A percentile compares a stretch with the other conserved stretches of the same genome.
These are phyloP conservation scores for Orthonychiurus folsomi DNA, from an alignment of 2,888 invertebrate genomes.

Conservation along the genomic window DNA sequence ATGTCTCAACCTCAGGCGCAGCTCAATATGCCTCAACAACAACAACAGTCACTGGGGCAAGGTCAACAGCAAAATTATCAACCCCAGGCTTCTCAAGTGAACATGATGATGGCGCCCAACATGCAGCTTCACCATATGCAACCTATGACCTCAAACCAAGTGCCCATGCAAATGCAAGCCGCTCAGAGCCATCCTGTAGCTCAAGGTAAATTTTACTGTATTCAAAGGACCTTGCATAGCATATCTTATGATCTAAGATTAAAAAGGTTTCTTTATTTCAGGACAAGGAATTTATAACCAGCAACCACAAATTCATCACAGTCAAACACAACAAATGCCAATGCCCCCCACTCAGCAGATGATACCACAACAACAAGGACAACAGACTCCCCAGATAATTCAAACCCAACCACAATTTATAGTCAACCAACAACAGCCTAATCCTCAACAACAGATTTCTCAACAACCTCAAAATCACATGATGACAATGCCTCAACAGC, in stretches of 20 bases:
- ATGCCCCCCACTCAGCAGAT: slow-evolving; percentile 44
- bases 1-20: slow-evolving; percentile 4
- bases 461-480: slow-evolving; percentile 47
- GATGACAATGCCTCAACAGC: slow-evolving; percentile 49
- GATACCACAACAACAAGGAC: slow-evolving; percentile 45
- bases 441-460: slow-evolving; percentile 46
- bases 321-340: slow-evolving; percentile 41
- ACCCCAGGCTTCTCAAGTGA: slow-evolving; percentile 36
- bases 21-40: slow-evolving; percentile 12
- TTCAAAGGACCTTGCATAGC: neutral
- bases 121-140: slow-evolving; percentile 25
- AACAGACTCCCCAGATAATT: too few relatives aligned
- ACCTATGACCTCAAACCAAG: slow-evolving; percentile 22
- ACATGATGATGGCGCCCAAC: slow-evolving; percentile 29
- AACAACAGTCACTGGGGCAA: slow-evolving; percentile 12
- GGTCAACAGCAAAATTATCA: slow-evolving; percentile 23
- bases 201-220: slow-evolving; percentile 8
- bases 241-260: too few relatives aligned
- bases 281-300: slow-evolving; percentile 8
- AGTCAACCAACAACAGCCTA: neutral
- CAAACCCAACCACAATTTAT: slow-evolving; percentile 33
- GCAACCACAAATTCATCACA: slow-evolving; percentile 13
- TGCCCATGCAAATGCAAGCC: slow-evolving; percentile 11
- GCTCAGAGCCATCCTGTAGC: slow-evolving; percentile 3
- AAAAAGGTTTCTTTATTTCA: neutral